Conservation (phyloP, 23 tunicate genomes). For the Trididemnum miniatum region DNA sequence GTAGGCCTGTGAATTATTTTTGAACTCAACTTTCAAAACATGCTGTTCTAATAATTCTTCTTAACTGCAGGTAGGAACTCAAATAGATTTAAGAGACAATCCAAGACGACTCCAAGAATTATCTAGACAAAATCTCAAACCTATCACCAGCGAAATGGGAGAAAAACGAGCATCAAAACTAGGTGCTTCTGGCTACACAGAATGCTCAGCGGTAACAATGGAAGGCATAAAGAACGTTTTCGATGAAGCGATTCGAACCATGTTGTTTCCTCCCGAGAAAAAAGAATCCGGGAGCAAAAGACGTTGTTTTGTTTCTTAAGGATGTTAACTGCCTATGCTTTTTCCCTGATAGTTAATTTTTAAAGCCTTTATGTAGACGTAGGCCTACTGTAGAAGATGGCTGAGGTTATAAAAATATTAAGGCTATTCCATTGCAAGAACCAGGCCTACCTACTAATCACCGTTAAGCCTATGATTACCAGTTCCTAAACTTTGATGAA, state of each 20-base stretch:
- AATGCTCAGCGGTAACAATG: slow-evolving; percentile 92
- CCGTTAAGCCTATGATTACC: too few species aligned
- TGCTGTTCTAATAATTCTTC: too few species aligned
- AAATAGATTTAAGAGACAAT: slow-evolving; percentile 76
- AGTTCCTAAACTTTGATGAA: too few species aligned
- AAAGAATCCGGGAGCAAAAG: slow-evolving; percentile 21
- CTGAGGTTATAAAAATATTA: too few species aligned
- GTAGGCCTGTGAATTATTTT: too few species aligned
- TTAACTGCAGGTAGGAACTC: slow-evolving; percentile 79
- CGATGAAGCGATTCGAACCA: slow-evolving; percentile 81
- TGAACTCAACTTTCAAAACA: too few species aligned
- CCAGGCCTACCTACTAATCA: too few species aligned
- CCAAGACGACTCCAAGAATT: slow-evolving; percentile 67
- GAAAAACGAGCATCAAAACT: slow-evolving; percentile 66
- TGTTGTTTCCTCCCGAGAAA: slow-evolving; percentile 56
- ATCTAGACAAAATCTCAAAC: slow-evolving; percentile 56
- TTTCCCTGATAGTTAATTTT: too few species aligned
- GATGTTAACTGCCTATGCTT: too few species aligned
- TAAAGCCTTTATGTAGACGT: too few species aligned
- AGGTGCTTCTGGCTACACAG: slow-evolving; percentile 79
- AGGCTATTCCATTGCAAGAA: too few species aligned
- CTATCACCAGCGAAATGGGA: slow-evolving; percentile 68
- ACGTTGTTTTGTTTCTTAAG: not conserved
- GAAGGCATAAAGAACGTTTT: slow-evolving; percentile 90
- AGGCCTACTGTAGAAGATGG: too few species aligned